Conservation (phyloP, 2,797 vertebrate species). For the Pipistrellus nathusii region DNA sequence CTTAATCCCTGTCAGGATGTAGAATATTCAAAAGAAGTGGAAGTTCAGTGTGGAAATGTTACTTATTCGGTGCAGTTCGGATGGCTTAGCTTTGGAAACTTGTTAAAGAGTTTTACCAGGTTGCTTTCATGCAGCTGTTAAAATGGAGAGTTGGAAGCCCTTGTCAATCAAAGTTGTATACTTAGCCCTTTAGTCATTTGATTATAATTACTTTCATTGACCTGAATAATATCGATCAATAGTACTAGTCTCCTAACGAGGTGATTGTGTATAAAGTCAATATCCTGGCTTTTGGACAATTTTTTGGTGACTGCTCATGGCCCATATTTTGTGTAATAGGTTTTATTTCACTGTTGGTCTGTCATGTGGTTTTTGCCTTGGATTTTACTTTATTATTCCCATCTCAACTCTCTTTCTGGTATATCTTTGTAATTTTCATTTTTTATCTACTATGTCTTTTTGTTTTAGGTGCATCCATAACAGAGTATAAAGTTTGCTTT, state of each 20-base stretch:
- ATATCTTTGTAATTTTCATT: neutral
- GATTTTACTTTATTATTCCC: neutral
- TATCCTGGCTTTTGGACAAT: neutral
- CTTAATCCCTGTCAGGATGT: slow-evolving; percentile 32
- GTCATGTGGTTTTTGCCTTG: neutral
- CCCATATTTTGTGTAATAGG: neutral
- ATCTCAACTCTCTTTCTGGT: neutral
- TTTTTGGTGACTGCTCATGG: slow-evolving; percentile 31
- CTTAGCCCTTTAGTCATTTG: slow-evolving; percentile 27
- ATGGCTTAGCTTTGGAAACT: neutral
- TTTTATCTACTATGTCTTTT: neutral
- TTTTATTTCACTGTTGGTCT: slow-evolving; percentile 53
- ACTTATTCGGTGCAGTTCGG: slow-evolving; percentile 25
- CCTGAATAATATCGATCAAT: slow-evolving; percentile 61
- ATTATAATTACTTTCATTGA: slow-evolving; percentile 55
- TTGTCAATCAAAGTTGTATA: slow-evolving; percentile 39
- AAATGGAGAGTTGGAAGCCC: slow-evolving; percentile 58
- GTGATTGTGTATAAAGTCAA: neutral
- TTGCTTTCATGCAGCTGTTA: slow-evolving; percentile 55
- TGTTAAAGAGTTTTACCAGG: slow-evolving; percentile 26
- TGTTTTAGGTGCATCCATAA: neutral
- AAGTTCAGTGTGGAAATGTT: neutral
- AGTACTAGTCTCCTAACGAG: neutral
- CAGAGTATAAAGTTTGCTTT: neutral
- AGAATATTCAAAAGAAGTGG: slow-evolving; percentile 19